These are phyloP conservation scores for Cossypha niveicapilla DNA, from an alignment of 2,797 vertebrate genomes.

Conservation along the genomic window DNA sequence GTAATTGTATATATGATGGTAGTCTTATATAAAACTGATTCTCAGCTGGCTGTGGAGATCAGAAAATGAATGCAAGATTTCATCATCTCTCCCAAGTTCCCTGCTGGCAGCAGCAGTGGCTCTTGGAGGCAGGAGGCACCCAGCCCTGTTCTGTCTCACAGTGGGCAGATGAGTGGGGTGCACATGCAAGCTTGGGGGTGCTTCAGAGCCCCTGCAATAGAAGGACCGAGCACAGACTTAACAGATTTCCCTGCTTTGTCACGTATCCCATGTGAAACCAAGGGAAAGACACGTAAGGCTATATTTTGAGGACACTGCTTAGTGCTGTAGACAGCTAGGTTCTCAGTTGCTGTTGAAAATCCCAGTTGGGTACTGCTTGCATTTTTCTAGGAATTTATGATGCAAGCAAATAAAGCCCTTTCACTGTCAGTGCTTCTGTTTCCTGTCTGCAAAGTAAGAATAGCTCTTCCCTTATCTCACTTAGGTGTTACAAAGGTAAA, in stretches of 20 bases:
- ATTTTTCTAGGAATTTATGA: neutral
- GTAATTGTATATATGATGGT: neutral
- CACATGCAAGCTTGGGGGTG: neutral
- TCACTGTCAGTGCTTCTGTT: neutral
- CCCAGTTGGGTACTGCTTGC: neutral
- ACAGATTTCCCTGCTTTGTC: neutral
- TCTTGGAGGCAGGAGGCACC: neutral
- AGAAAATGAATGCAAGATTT: neutral
- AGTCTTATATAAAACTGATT: neutral
- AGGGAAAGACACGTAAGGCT: rapidly evolving
- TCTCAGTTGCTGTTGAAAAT: neutral
- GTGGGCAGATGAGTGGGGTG: neutral
- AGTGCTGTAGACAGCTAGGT: neutral
- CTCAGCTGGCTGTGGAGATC: neutral
- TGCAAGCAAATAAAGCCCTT: neutral
- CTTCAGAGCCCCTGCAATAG: neutral
- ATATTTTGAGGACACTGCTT: neutral
- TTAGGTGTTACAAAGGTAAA: neutral
- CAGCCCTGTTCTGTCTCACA: neutral
- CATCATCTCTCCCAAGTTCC: neutral
- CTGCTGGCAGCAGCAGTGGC: neutral
- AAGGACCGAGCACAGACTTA: neutral
- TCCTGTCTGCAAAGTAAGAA: neutral
- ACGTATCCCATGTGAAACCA: neutral
- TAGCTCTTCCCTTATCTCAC: neutral